Evolutionary conservation across 2,113 vertebrate species (phyloP), one percentile per base, ranked within the genome.

Genomic region (Crotalus viridis): DNA sequence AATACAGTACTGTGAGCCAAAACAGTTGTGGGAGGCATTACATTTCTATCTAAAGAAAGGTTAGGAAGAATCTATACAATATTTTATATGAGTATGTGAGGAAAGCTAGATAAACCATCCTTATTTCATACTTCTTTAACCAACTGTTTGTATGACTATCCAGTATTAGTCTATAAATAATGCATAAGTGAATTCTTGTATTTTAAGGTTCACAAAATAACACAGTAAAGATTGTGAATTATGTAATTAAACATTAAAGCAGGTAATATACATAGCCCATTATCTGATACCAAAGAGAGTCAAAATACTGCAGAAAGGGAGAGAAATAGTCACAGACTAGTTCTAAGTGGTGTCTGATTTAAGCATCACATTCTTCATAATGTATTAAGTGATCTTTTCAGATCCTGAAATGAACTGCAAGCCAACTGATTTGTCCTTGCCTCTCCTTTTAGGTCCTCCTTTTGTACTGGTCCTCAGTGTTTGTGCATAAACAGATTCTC

Each of bases 171-270:
- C 39, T 39, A 39, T 39, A 39, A 39, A 39, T 59, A 89, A 89
- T 43, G 6, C 33, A 8, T 39, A 81, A 39, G 33, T 19, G 74
- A 81, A 81, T 39, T 6, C 7, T 51, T 55, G 56, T 0, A 3
- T 89, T 28, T 93, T 92, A 92, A 69, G 59, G 33, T 28, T 91
- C 28, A 64, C 46, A 91, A 91, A 55, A 21, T 81, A 81, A 81
- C n/a, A 33, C n/a, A 81, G 15, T 22, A 69, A 39, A 39, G 39
- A 61, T 51, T 48, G 1, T 21, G 7, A 89, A 55, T 43, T 39
- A n/a, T 89, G 15, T 28, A 87, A 33, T 57, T 85, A 55, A 88
- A 87, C 19, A 90, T 87, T 28, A 85, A 92, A 90, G 48, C 19
- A 85, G 4, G n/a, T 54, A 39, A 69, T 52, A 15, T 52, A 12